A percentile compares a stretch with the other conserved stretches of the same genome.
phyloP scores from a whole-genome alignment of 2,113 vertebrate species.

The Eolophus roseicapilla region DNA sequence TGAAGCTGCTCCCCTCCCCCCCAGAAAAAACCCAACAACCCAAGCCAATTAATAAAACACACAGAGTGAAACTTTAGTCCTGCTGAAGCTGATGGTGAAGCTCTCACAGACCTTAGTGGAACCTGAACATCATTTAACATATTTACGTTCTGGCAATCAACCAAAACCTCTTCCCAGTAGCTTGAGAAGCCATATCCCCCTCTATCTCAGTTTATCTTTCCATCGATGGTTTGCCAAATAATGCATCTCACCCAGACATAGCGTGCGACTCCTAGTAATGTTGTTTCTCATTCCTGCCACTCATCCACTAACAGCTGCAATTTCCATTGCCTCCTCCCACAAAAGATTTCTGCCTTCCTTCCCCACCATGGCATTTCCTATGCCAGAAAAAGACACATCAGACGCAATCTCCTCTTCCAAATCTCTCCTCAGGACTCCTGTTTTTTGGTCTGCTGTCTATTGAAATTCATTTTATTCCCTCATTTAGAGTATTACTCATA shows the following conservation, averaged over 20 bases:
- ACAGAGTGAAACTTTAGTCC: neutral
- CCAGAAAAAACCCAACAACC: neutral
- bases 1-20: neutral
- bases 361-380: neutral
- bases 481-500: conserved; percentile 2
- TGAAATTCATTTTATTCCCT: neutral
- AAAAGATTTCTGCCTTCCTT: neutral
- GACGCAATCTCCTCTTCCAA: neutral
- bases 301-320: neutral
- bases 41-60: neutral
- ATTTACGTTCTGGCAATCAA: neutral
- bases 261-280: neutral
- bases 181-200: neutral
- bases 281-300: neutral
- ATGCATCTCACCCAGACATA: neutral
- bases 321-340: neutral
- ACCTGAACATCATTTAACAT: neutral
- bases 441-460: neutral
- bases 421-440: neutral
- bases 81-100: neutral
- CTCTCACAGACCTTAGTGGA: neutral
- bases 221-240: neutral
- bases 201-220: neutral
- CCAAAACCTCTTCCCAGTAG: neutral
- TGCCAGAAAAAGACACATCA: neutral